These are phyloP conservation scores for Limnephilus rhombicus DNA, from an alignment of 2,888 invertebrate species.

Conservation along the genomic window DNA sequence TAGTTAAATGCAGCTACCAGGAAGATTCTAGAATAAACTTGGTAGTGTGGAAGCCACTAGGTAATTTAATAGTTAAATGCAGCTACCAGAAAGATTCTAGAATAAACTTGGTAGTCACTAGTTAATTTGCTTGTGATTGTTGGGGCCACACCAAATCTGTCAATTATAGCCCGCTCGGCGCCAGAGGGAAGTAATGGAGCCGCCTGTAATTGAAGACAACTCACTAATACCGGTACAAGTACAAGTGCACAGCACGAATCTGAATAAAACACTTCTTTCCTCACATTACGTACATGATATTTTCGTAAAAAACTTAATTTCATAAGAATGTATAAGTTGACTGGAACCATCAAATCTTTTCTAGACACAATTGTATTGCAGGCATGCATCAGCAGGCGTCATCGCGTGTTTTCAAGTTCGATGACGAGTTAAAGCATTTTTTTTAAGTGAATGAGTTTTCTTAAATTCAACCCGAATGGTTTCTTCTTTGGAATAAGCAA, in stretches of 20 bases:
- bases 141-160: constrained; percentile 50
- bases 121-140: constrained; percentile 61
- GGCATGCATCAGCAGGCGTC: neutral
- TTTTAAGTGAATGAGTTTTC: neutral
- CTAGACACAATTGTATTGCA: neutral
- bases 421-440: neutral
- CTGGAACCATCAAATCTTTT: neutral
- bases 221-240: neutral
- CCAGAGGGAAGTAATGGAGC: neutral
- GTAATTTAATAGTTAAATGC: constrained; percentile 17
- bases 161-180: constrained; percentile 45
- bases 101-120: neutral
- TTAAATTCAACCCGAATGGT: neutral
- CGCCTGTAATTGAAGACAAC: neutral
- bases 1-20: no score
- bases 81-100: constrained; percentile 41
- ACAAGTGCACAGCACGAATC: neutral
- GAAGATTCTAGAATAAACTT: no score
- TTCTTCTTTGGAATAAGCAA: no score
- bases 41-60: no score
- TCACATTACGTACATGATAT: neutral
- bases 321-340: neutral
- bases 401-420: neutral
- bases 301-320: neutral
- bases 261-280: neutral